Evolutionary conservation across 1,140 invertebrate genomes (phyloP), one percentile per base, ranked within the genome.

Genomic region (Sinella curviseta): DNA sequence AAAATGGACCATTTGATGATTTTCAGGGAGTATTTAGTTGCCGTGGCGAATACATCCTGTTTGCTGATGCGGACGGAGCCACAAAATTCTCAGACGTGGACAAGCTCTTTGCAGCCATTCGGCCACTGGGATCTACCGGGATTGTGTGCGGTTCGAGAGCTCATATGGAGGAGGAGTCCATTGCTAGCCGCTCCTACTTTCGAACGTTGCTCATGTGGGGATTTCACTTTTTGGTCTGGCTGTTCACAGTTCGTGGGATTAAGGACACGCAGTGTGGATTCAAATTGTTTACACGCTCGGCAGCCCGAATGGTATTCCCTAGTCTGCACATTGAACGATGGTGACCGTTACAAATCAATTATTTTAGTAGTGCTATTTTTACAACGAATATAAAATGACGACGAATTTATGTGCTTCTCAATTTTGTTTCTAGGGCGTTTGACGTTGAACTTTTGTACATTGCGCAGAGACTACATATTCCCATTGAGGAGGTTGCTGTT

Each of bases 41-140:
- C 12, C 90, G 97, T 85, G 98, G 98, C 54, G 90, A 93, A 82
- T 87, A 91, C 24, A 88, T 99, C 79, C 87, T 99, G n/a, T 99
- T 99, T 90, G 98, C 97, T 65, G 98, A 99, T 91, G 98, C 98
- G 39, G 98, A 99, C 91, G 98, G 98, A 78, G 98, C 98, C 31
- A 99, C 97, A 16, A 94, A 93, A 86, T 99, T 99, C 89, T 88
- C 90, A 76, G 98, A 99, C 87, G 88, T 97, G 73, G 88, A 90
- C 24, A 98, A 98, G 89, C 86, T 99, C 73, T 95, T 73, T 34
- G 80, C 80, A 2, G 30, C 78, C 34, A 75, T 83, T 36, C 74
- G 17, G 81, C 78, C 14, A 60, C 57, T 78, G 81, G 83, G 57
- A 26, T 3, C 24, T 26, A 60, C 90, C 82, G 93, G 90, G 0